Evolutionary conservation across 2,888 invertebrate genomes (phyloP), one percentile per base, ranked within the genome.

Genomic region (Amaurobius ferox): DNA sequence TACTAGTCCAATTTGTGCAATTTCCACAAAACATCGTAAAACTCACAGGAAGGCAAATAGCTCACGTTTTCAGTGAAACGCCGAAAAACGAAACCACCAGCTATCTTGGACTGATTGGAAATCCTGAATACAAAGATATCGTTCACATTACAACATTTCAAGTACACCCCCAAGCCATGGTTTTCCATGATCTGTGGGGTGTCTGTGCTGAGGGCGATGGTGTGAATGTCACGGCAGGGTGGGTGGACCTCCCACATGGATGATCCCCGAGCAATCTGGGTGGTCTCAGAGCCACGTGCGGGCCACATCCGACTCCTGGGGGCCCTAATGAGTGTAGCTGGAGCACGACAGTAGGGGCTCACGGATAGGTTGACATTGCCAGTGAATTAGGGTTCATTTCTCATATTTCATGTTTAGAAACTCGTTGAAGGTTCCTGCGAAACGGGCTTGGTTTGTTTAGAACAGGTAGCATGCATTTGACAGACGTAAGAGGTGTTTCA

Each of bases 161-260:
- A n/a, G n/a, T n/a, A n/a, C 55, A 19, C 2, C 23, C 23, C 5
- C 23, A 6, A 3, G 23, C 19, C 16, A 1, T 2, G 23, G 19
- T 3, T 23, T 55, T 55, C 11, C 55, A 55, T 55, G 55, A 55
- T 55, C 55, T 55, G 55, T 55, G 55, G 55, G 55, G 55, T 55
- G 55, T 55, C 55, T 16, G 55, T 55, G 23, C 23, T 55, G 55
- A 55, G 23, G 55, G 23, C 23, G 55, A 55, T 55, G 55, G 55
- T 55, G 55, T 55, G 55, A 55, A 55, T 55, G 55, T 55, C 55
- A 23, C 55, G 23, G 55, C 23, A 55, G 55, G 55, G 55, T 55
- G 55, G 55, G 55, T 23, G 55, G 55, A 55, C 55, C 55, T 55
- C 55, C 55, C 55, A 55, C 55, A 23, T 55, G 23, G 55, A 55